Evolutionary conservation across 2,113 vertebrate genomes (phyloP), one percentile per base, ranked within the genome.

Genomic region (Podiceps cristatus): DNA sequence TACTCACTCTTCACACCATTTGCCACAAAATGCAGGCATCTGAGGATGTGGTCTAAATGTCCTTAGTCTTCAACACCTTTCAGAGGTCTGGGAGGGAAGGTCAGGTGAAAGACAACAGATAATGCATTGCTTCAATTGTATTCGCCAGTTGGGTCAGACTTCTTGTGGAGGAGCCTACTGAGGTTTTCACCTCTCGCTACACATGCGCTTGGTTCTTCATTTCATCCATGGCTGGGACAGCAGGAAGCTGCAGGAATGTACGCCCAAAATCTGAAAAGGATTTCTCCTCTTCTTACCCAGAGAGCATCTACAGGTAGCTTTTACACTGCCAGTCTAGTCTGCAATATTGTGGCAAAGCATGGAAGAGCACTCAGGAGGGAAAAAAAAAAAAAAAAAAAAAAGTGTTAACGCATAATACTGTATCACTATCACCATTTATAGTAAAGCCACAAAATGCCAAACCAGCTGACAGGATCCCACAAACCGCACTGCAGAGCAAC

Each of bases 401-500:
- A 45, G 52, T 4, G 40, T 84, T 67, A 81, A 92, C 2, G 10
- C 53, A 44, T 27, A 80, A 56, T 40, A 29, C 58, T 63, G 92
- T 27, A 44, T 37, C 74, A 35, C 84, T 59, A 29, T 69, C 74
- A 11, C 77, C 96, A 73, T 93, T 94, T 91, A 94, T 47, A 95
- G 93, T 55, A 86, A 91, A 93, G 93, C 91, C 95, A 56, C 89
- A 83, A 35, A 69, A 88, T 10, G 63, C 71, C 93, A 88, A 10
- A 77, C 45, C 93, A 91, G 87, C 89, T 88, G 94, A 90, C 89
- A 94, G 88, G 91, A 95, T 96, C 94, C 95, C 96, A 94, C 96
- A 96, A 78, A 89, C 95, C 66, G 1, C 94, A 88, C 28, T 76
- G 75, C 96, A 89, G 56, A 75, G 86, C 42, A 11, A 10, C 78